Evolutionary conservation across 2,888 invertebrate species (phyloP).

Genomic region (Eubasilissa splendida): DNA sequence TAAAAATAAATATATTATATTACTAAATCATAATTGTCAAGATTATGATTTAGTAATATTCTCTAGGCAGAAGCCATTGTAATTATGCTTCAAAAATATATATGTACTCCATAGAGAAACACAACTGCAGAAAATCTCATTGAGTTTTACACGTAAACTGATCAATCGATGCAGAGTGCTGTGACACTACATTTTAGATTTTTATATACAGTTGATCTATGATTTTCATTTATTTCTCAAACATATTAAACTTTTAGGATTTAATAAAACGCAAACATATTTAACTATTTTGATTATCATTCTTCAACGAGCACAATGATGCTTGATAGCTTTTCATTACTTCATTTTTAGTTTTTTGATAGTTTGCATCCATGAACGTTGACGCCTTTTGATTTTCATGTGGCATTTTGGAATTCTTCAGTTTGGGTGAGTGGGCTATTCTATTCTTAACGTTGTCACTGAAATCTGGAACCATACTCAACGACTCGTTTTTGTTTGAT

Average conservation of each 20-base stretch:
- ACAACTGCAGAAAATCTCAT: too few species aligned
- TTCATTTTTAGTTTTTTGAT: slow-evolving; percentile 56
- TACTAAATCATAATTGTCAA: too few species aligned
- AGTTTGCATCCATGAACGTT: slow-evolving; percentile 50
- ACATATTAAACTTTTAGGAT: neutral
- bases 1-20: too few species aligned
- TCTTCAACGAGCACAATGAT: slow-evolving; percentile 46
- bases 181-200: too few species aligned
- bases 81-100: too few species aligned
- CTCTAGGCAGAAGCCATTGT: too few species aligned
- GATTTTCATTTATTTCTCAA: too few species aligned
- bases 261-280: neutral
- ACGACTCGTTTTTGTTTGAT: neutral
- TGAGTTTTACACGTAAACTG: too few species aligned
- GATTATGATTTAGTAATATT: too few species aligned
- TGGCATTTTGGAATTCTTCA: slow-evolving; percentile 50
- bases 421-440: slow-evolving; percentile 56
- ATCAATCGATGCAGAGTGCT: too few species aligned
- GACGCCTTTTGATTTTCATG: slow-evolving; percentile 47
- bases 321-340: slow-evolving; percentile 56
- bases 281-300: slow-evolving; percentile 8
- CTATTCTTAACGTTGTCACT: slow-evolving; percentile 56
- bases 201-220: too few species aligned
- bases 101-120: too few species aligned
- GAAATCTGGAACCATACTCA: slow-evolving; percentile 41